phyloP scores from a whole-genome alignment of 2,888 invertebrate genomes.

The Rhimphoctona megacephalus region DNA sequence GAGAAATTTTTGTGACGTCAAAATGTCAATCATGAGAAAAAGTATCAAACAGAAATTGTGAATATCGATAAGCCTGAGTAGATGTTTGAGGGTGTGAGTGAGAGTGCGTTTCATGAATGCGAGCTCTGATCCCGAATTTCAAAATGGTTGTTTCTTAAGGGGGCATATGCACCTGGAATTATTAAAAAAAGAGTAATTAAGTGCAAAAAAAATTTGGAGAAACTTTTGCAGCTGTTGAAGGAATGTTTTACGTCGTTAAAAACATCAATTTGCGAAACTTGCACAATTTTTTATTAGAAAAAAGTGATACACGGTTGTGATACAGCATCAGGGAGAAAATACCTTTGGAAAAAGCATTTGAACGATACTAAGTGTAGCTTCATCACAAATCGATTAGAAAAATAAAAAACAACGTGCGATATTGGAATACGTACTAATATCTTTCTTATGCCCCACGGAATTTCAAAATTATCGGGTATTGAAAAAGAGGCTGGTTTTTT shows the following conservation, averaged over 20 bases:
- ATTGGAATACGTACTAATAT: neutral
- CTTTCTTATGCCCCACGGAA: neutral
- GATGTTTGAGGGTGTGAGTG: neutral
- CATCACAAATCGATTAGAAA: neutral
- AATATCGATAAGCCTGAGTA: neutral
- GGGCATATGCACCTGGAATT: neutral
- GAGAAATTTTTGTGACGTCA: neutral
- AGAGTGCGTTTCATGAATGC: neutral
- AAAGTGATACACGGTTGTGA: neutral
- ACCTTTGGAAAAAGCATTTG: neutral
- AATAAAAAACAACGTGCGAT: neutral
- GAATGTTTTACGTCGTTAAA: neutral
- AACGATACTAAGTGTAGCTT: neutral
- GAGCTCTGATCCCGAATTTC: neutral
- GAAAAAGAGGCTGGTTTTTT: neutral
- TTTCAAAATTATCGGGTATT: neutral
- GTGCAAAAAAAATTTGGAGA: neutral
- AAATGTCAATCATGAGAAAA: neutral
- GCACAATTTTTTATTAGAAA: neutral
- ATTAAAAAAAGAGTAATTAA: neutral
- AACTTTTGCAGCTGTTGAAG: neutral
- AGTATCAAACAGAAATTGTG: neutral
- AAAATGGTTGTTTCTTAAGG: neutral
- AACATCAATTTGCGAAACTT: neutral
- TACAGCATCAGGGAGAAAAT: too few species aligned